phyloP scores from a whole-genome alignment of 2,113 vertebrate genomes.

The Chaetorhynchus papuensis region DNA sequence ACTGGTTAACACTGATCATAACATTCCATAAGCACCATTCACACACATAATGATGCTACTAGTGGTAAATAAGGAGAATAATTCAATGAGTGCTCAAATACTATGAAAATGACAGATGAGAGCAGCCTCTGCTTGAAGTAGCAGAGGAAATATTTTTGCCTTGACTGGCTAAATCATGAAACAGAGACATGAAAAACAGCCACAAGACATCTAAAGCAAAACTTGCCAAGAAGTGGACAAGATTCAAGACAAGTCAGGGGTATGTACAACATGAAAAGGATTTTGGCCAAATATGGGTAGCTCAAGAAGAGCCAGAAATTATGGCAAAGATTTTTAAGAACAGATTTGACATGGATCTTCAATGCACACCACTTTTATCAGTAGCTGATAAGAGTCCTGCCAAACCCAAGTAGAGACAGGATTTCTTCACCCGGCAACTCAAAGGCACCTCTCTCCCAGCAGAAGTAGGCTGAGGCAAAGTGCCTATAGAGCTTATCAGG shows the following conservation, averaged over 20 bases:
- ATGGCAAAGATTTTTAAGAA: slow-evolving; percentile 10
- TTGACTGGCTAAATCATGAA: background rate
- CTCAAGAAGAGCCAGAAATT: background rate
- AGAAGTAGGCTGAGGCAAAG: background rate
- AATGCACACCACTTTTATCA: background rate
- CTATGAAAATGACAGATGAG: background rate
- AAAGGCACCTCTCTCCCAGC: background rate
- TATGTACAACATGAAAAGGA: background rate
- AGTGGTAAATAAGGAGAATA: background rate
- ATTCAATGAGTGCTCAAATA: background rate
- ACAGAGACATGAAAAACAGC: background rate
- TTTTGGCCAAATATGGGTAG: background rate
- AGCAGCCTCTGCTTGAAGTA: background rate
- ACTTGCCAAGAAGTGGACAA: slow-evolving; percentile 34
- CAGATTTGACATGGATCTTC: slow-evolving; percentile 44
- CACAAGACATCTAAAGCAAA: background rate
- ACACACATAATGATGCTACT: background rate
- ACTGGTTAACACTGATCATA: background rate
- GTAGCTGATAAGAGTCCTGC: background rate
- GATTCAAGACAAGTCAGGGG: slow-evolving; percentile 28
- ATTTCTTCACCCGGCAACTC: background rate
- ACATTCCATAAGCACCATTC: background rate
- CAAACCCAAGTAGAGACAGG: slow-evolving; percentile 34
- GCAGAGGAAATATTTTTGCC: slow-evolving; percentile 18
- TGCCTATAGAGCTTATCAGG: background rate